Percentiles rank a stretch among this genome's conserved stretches.
phyloP scores from a whole-genome alignment of 37 sponge, comb jelly and placozoan species.

The Halichondria panicea region DNA sequence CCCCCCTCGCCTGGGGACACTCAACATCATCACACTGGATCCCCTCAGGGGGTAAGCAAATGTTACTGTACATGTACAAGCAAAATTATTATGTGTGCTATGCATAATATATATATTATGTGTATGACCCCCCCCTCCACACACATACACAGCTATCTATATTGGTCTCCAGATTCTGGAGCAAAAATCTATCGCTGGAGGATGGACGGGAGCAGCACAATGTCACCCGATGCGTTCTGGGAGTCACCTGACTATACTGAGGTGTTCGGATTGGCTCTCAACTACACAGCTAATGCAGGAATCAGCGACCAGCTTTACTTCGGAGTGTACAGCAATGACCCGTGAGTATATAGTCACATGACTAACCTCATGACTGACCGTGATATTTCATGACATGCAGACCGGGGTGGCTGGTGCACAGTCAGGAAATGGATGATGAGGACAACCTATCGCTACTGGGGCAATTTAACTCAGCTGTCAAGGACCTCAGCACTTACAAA shows the following conservation, averaged over 20 bases:
- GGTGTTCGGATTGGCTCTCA: background rate
- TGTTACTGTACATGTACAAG: background rate
- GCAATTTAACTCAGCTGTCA: no score
- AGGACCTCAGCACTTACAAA: no score
- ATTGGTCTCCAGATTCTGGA: constrained; percentile 12
- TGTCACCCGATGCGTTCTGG: background rate
- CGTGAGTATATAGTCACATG: no score
- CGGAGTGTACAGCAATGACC: no score
- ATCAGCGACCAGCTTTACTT: no score
- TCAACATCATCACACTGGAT: constrained; percentile 12
- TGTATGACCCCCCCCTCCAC: background rate
- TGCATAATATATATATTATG: no score
- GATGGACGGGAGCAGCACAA: background rate
- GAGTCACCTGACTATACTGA: background rate
- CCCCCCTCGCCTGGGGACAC: constrained; percentile 1
- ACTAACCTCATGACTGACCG: no score
- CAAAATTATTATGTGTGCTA: background rate
- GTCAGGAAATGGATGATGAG: no score
- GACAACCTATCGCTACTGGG: no score
- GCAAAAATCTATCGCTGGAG: constrained; percentile 1
- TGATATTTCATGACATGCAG: no score
- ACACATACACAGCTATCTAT: constrained; percentile 4
- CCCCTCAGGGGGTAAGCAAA: constrained; percentile 42
- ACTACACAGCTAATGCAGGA: background rate
- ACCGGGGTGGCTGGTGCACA: no score